These are phyloP conservation scores for Gallinago undulata DNA, from an alignment of 2,113 vertebrate genomes.

Conservation along the genomic window DNA sequence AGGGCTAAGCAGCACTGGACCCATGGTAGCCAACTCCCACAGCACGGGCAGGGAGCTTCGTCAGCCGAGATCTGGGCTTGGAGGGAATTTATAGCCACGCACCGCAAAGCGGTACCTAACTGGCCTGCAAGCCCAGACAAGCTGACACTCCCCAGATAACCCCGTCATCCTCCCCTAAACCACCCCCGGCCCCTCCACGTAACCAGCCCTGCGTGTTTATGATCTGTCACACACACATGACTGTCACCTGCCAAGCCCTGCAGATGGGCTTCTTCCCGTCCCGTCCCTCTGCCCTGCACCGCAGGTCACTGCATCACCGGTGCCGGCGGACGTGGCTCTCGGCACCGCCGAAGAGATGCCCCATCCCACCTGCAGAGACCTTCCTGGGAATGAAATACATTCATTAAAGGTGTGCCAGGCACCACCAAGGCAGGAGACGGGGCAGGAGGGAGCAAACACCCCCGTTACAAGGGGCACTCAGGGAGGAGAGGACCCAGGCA, in stretches of 20 bases:
- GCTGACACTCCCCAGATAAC: conserved; percentile 50
- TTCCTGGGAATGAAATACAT: not conserved
- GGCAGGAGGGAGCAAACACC: not conserved
- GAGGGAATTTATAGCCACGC: not conserved
- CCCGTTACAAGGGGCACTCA: rapidly evolving
- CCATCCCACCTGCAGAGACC: not conserved
- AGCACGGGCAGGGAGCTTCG: not conserved
- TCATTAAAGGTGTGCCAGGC: not conserved
- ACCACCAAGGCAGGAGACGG: rapidly evolving
- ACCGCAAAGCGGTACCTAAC: not conserved
- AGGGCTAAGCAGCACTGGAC: rapidly evolving
- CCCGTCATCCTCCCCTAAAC: conserved; percentile 1
- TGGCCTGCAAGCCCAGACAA: conserved; percentile 37
- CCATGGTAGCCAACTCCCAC: not conserved
- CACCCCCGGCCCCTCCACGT: not conserved
- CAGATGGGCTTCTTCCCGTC: not conserved
- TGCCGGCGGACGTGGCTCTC: rapidly evolving
- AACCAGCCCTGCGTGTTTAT: conserved; percentile 7
- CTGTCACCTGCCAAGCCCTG: conserved; percentile 47
- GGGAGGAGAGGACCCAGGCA: not conserved
- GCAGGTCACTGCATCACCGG: rapidly evolving
- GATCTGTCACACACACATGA: conserved; percentile 7
- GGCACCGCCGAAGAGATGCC: rapidly evolving
- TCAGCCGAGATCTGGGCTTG: not conserved
- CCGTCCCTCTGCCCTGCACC: not conserved